These are phyloP conservation scores for Drosophila athabasca DNA, from an alignment of 1,140 invertebrate genomes.

Conservation along the genomic window DNA sequence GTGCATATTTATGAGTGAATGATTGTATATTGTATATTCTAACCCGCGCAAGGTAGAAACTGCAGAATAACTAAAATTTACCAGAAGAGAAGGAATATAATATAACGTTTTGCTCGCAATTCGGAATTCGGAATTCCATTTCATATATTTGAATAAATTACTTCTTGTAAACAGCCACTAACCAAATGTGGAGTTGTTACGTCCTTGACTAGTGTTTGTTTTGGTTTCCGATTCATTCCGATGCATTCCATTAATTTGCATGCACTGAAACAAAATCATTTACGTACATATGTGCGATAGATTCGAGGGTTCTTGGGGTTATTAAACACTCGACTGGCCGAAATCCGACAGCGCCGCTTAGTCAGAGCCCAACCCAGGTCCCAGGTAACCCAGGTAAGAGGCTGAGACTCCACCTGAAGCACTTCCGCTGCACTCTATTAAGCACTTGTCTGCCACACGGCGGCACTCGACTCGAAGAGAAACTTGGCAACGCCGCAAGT, in stretches of 20 bases:
- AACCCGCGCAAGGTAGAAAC: conserved; percentile 45
- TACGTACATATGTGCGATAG: conserved; percentile 52
- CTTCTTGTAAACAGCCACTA: conserved; percentile 6
- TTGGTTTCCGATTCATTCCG: conserved; percentile 18
- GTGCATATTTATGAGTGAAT: conserved; percentile 58
- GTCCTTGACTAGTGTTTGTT: conserved; percentile 47
- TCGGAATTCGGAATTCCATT: too few species aligned
- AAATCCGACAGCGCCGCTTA: conserved; percentile 10
- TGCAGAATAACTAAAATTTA: conserved; percentile 11
- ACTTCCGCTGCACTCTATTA: conserved; percentile 75
- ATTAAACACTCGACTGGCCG: conserved; percentile 15
- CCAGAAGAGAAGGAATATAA: conserved; percentile 4
- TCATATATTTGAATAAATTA: too few species aligned
- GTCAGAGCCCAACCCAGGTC: conserved; percentile 18
- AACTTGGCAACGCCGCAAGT: conserved; percentile 73
- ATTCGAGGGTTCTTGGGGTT: conserved; percentile 22
- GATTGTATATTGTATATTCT: conserved; percentile 37
- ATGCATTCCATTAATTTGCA: conserved; percentile 35
- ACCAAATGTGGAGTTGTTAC: conserved; percentile 4
- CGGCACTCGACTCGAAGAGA: conserved; percentile 14
- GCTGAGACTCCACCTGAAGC: conserved; percentile 54
- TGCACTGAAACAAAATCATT: conserved; percentile 45
- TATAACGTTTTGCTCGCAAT: conserved; percentile 8
- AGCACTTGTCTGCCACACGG: conserved; percentile 47
- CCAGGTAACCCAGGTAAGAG: conserved; percentile 12